Base-by-base conservation (phyloP, 2,797 vertebrate genomes). In the Enteromius unitaeniatus region DNA sequence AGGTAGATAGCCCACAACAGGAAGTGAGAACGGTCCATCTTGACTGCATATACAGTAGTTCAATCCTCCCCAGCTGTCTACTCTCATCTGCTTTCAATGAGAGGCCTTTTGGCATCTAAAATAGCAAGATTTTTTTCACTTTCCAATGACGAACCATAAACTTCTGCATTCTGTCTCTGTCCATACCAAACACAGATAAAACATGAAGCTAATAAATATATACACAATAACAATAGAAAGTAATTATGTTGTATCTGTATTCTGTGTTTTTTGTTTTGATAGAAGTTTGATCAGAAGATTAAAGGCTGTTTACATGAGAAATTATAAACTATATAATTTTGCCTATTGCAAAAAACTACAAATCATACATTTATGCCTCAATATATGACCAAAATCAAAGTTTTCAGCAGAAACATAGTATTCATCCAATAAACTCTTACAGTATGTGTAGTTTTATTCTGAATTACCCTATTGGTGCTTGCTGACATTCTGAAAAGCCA, bases 401-500 rank as follows among this genome's bases (percentile, higher is more conserved):
- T 58, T 58, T 58, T 58, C 13, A 64, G 60, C 26, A 64, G 7
- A 31, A 64, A 64, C 26, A 62, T 62, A 17, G 26, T 64, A 31
- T 64, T 64, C 17, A 31, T 31, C 14, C 6, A 1, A 31, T 28
- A 7, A 64, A 64, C 28, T 64, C 14, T 17, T 15, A 31, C 31
- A 31, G 31, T 34, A 31, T 31, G 26, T 64, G 5, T 31, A 31
- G 60, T 31, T 64, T 31, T 64, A 64, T 6, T 64, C 60, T 31
- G 14, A 64, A 64, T 31, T 31, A 31, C 13, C 6, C 60, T 17
- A 3, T 31, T 31, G 62, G 14, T 28, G 26, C 60, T 62, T 7
- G 62, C 15, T 64, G 62, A 64, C 62, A 17, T 64, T 31, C 62
- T 64, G 62, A 31, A 64, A 64, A 64, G 62, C 26, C 26, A 64